Conservation (phyloP, 2,113 vertebrate species). For the Monarcha castaneiventris region DNA sequence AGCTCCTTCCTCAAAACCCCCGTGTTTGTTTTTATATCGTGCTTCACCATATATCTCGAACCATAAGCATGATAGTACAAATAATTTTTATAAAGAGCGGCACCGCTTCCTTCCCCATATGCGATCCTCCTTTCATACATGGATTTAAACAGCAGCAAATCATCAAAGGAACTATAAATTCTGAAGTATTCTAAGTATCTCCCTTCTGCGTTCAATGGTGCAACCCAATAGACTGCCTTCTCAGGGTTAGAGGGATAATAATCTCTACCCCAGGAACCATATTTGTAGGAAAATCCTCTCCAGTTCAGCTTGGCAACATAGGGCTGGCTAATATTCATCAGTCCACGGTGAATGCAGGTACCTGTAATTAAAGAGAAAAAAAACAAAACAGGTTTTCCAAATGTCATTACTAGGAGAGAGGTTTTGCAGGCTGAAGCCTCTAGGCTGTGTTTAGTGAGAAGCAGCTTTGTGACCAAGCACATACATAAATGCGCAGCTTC, state of each 20-base stretch:
- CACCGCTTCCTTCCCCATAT: conserved; percentile 79
- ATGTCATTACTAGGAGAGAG: neutral
- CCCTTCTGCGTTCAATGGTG: conserved; percentile 66
- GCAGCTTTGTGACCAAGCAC: neutral
- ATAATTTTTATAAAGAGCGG: conserved; percentile 73
- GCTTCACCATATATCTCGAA: conserved; percentile 56
- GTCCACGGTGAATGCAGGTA: conserved; percentile 67
- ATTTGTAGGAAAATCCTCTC: conserved; percentile 74
- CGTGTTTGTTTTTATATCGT: conserved; percentile 43
- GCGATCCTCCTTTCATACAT: neutral
- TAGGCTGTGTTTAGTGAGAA: neutral
- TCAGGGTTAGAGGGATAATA: conserved; percentile 56
- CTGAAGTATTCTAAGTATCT: conserved; percentile 70
- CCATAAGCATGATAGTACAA: conserved; percentile 78
- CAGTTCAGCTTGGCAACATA: conserved; percentile 80
- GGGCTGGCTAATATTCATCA: conserved; percentile 79
- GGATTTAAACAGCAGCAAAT: conserved; percentile 75
- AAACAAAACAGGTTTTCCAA: neutral
- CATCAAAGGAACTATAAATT: conserved; percentile 71
- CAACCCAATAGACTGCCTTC: conserved; percentile 79
- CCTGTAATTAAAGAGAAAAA: conserved; percentile 59
- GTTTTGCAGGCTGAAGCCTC: neutral
- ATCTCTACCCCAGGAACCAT: conserved; percentile 86
- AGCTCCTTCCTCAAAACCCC: conserved; percentile 57
- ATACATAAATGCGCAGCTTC: neutral